Base-by-base conservation (phyloP, 2,888 invertebrate genomes). In the Papilio demoleus region DNA sequence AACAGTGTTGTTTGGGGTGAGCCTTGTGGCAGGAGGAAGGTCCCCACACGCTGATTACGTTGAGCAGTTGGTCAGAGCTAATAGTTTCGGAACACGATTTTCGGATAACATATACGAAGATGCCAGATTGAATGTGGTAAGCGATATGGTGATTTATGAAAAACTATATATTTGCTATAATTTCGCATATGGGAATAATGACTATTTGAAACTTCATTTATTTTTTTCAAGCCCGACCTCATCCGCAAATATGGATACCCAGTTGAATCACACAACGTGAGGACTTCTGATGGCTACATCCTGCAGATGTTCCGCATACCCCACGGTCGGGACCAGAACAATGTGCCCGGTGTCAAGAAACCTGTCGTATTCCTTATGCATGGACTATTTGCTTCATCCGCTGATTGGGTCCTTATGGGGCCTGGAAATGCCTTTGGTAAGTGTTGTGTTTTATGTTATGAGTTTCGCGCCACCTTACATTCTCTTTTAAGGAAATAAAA, bases 201-300 rank as follows among this genome's bases (percentile, higher is more conserved):
- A 12, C 12, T 11, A 36, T 11, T 36, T 36, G 0, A 3, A 36
- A 11, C 2, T 38, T 38, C 12, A 31, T 17, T 31, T 17, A 9
- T 36, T 12, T 19, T 22, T 59, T 17, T 59, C 0, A 17, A 94
- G 94, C 90, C 92, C 0, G 89, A 93, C 65, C 80, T 95, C 27
- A 87, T 95, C 0, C 79, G 79, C 11, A 94, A 94, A 75, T 94
- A 95, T 77, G 93, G 94, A 0, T 96, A 96, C 79, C 93, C 93
- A 0, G 81, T 93, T 0, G 95, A 96, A 83, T 90, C 88, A 11
- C 95, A 96, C 79, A 80, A 81, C 1, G 93, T 95, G 0, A 86
- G 85, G 6, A 98, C 97, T 0, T 82, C 92, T 2, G 97, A 98
- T 88, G 96, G 96, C 1, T 97, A 96, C 79, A 94, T 96, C n/a